A percentile compares a stretch with the other conserved stretches of the same genome.
phyloP scores from a whole-genome alignment of 2,113 vertebrate genomes.

The Glareola pratincola region DNA sequence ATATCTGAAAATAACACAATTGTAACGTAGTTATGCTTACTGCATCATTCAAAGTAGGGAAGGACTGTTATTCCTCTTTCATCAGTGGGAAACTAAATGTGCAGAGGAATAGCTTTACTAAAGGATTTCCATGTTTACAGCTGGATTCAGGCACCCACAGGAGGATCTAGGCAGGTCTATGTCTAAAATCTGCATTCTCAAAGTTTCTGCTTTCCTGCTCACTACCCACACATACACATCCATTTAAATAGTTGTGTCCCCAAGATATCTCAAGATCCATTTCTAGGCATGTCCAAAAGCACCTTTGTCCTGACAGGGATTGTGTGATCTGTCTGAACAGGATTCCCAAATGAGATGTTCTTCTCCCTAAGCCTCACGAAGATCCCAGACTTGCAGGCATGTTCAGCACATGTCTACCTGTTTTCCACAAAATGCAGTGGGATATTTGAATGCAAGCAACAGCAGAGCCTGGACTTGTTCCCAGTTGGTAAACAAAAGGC shows the following conservation, averaged over 20 bases:
- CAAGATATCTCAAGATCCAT: background rate
- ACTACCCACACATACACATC: fast-evolving
- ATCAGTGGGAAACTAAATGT: background rate
- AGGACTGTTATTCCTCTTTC: background rate
- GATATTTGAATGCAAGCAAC: background rate
- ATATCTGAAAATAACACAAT: background rate
- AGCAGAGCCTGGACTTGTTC: background rate
- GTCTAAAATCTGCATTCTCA: background rate
- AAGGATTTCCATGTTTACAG: background rate
- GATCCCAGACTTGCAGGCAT: background rate
- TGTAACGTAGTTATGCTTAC: background rate
- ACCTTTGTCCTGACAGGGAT: background rate
- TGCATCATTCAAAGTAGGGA: background rate
- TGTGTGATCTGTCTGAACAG: background rate
- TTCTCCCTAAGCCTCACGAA: background rate
- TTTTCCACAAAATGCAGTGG: background rate
- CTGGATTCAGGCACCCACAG: background rate
- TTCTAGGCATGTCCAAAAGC: background rate
- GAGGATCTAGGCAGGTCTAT: background rate
- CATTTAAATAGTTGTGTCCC: background rate
- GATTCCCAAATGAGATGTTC: background rate
- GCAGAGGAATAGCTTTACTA: background rate
- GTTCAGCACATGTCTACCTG: background rate
- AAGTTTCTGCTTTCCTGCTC: background rate
- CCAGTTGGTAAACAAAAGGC: background rate